Conservation (phyloP, 2,113 vertebrate genomes). For the Cygnus atratus region DNA sequence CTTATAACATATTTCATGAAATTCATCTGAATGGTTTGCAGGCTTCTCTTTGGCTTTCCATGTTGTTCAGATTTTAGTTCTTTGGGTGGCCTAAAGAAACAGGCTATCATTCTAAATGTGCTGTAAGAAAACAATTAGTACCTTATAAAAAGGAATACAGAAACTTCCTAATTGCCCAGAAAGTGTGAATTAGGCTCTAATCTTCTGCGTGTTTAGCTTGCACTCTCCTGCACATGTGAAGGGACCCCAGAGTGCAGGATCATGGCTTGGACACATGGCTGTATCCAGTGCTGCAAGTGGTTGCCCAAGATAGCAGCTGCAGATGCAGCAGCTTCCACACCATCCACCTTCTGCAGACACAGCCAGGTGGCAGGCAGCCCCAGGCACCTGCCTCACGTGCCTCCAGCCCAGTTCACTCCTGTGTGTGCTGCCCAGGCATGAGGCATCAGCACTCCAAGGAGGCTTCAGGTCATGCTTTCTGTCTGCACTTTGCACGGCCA, state of each 20-base stretch:
- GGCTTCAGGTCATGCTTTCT: too few species aligned
- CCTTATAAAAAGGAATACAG: neutral
- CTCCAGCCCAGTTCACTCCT: too few species aligned
- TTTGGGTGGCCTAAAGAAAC: neutral
- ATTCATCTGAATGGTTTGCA: neutral
- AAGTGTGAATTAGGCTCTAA: neutral
- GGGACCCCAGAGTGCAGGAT: rapidly evolving
- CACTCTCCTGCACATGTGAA: neutral
- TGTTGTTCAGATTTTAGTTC: neutral
- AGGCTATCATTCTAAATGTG: neutral
- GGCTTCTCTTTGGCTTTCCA: neutral
- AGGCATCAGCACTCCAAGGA: too few species aligned
- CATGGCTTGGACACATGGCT: neutral
- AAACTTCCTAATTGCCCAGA: neutral
- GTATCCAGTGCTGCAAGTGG: neutral
- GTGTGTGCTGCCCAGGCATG: rapidly evolving
- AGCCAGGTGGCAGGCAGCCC: neutral
- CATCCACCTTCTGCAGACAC: neutral
- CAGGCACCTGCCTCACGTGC: rapidly evolving
- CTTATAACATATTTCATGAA: neutral
- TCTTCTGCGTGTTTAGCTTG: neutral
- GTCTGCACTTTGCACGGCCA: neutral
- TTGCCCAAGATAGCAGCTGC: rapidly evolving
- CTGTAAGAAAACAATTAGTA: neutral
- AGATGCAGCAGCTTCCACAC: neutral